phyloP scores from a whole-genome alignment of 2,113 vertebrate genomes.

The Gavia stellata region DNA sequence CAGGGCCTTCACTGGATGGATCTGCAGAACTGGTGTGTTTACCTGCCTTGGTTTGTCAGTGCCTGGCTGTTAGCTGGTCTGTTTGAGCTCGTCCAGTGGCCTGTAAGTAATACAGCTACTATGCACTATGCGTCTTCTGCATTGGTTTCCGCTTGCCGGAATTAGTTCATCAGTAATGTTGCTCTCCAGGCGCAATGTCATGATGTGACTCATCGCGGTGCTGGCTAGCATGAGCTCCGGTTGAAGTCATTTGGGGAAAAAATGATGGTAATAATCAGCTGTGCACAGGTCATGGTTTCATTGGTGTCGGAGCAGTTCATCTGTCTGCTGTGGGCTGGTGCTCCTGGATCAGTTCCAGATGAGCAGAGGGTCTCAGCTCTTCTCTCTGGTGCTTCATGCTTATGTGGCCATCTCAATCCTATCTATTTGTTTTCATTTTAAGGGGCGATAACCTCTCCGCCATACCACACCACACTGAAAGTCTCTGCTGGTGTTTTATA shows the following conservation, averaged over 20 bases:
- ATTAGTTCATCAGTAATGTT: background rate
- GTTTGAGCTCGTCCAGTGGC: background rate
- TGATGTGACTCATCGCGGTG: rapidly evolving
- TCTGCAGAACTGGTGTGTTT: background rate
- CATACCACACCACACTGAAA: rapidly evolving
- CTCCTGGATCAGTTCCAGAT: background rate
- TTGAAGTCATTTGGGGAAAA: background rate
- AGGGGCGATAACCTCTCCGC: background rate
- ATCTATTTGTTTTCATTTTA: background rate
- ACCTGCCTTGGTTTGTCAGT: background rate
- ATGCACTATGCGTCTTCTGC: rapidly evolving
- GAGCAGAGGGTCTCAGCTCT: background rate
- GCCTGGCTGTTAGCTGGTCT: background rate
- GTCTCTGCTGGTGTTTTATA: background rate
- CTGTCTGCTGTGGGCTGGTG: background rate
- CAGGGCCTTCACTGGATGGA: background rate
- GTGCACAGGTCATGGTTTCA: background rate
- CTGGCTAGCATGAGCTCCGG: background rate
- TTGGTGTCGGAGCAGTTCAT: rapidly evolving
- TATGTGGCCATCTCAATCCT: background rate
- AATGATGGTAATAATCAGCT: background rate
- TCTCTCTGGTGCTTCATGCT: background rate
- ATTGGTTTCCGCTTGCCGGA: rapidly evolving
- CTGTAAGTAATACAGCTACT: background rate
- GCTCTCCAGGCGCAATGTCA: background rate